Evolutionary conservation across 1,140 invertebrate genomes (phyloP).

Genomic region (Dendrolimus kikuchii): DNA sequence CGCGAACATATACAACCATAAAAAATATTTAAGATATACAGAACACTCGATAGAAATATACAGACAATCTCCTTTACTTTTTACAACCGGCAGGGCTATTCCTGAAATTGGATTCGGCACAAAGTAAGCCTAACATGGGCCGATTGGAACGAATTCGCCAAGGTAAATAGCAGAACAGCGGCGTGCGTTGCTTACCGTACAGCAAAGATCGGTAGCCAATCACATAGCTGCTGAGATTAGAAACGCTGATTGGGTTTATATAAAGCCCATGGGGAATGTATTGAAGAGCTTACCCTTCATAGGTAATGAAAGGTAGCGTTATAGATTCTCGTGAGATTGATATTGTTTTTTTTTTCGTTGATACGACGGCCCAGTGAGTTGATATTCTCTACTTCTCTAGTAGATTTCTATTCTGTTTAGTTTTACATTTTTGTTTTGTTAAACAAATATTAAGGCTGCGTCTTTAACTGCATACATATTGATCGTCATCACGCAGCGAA

Average conservation of each 20-base stretch:
- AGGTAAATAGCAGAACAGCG: conserved; percentile 12
- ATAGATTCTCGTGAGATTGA: too few relatives aligned
- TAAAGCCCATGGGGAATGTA: background rate
- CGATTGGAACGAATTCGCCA: conserved; percentile 13
- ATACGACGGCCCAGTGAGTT: background rate
- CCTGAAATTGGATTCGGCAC: conserved; percentile 14
- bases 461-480: too few relatives aligned
- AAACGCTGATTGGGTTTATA: conserved; percentile 5
- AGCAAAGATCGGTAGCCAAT: conserved; percentile 1
- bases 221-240: conserved; percentile 5
- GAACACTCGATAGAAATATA: too few relatives aligned
- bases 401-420: too few relatives aligned
- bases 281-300: background rate
- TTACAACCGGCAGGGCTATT: background rate
- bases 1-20: too few relatives aligned
- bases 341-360: background rate
- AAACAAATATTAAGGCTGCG: too few relatives aligned
- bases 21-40: too few relatives aligned
- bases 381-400: too few relatives aligned
- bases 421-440: too few relatives aligned
- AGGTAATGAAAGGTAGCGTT: conserved; percentile 2
- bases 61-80: too few relatives aligned
- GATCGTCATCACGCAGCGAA: too few relatives aligned
- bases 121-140: conserved; percentile 9
- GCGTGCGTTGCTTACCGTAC: conserved; percentile 3